Conservation (phyloP, 2,113 vertebrate genomes). For the Grammomys dolichurus region DNA sequence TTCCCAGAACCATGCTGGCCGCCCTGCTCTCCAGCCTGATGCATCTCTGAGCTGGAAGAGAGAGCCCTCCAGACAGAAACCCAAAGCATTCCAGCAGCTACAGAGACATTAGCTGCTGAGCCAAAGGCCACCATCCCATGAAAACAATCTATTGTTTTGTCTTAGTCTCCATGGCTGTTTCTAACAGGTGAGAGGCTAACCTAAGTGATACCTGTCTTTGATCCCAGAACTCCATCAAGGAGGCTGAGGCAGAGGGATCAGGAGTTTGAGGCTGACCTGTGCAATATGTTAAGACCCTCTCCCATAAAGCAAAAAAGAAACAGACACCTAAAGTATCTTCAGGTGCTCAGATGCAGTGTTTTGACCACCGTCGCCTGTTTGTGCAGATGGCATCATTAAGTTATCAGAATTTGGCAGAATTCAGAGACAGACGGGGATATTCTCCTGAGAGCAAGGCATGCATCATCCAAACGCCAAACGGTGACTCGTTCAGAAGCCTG, state of each 20-base stretch:
- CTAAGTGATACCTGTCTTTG: neutral
- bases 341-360: neutral
- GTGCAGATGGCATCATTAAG: neutral
- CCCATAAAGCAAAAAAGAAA: neutral
- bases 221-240: neutral
- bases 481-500: rapidly evolving
- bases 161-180: neutral
- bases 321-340: rapidly evolving
- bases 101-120: neutral
- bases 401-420: neutral
- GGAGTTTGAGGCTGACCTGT: neutral
- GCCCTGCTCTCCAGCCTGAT: neutral
- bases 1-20: too few species aligned
- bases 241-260: neutral
- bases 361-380: neutral
- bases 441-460: rapidly evolving
- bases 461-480: rapidly evolving
- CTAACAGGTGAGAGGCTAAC: too few species aligned
- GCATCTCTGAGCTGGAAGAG: neutral
- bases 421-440: rapidly evolving
- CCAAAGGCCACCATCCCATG: neutral
- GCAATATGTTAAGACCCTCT: neutral
- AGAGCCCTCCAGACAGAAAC: neutral
- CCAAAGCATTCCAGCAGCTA: neutral
- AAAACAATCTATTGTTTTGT: neutral